These are phyloP conservation scores for Lepidurus apus DNA, from an alignment of 1,140 invertebrate genomes.

Conservation along the genomic window DNA sequence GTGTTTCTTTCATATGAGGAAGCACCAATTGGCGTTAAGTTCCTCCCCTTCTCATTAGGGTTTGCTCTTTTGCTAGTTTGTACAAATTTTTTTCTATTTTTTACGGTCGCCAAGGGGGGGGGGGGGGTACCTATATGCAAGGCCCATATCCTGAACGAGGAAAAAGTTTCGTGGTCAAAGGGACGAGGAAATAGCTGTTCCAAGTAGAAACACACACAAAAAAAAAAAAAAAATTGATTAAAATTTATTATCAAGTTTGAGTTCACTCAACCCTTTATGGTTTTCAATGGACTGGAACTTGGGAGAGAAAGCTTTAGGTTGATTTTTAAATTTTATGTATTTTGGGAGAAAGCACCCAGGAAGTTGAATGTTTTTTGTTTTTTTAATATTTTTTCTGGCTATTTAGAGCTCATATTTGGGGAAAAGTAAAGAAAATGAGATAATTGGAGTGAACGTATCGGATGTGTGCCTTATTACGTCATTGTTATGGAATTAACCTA, in stretches of 20 bases:
- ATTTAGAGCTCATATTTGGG: too few relatives aligned
- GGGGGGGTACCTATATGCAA: too few relatives aligned
- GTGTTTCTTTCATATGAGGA: too few relatives aligned
- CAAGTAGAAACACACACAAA: neutral
- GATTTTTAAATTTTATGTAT: neutral
- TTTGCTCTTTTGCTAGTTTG: too few relatives aligned
- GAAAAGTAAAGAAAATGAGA: neutral
- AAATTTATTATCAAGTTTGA: neutral
- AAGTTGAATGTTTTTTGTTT: neutral
- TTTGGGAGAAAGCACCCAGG: neutral
- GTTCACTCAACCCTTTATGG: conserved; percentile 13
- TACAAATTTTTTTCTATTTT: too few relatives aligned
- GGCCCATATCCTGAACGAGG: neutral
- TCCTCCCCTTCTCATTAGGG: too few relatives aligned
- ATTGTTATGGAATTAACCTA: neutral
- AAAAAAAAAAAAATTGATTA: neutral
- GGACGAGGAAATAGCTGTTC: neutral
- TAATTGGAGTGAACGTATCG: neutral
- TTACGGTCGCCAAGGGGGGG: too few relatives aligned
- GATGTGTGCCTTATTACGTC: neutral
- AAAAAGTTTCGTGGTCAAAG: neutral
- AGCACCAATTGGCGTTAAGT: too few relatives aligned
- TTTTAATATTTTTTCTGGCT: neutral
- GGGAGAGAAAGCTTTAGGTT: neutral
- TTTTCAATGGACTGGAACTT: neutral